Conservation (phyloP, 2,113 vertebrate species). For the Peromyscus californicus region DNA sequence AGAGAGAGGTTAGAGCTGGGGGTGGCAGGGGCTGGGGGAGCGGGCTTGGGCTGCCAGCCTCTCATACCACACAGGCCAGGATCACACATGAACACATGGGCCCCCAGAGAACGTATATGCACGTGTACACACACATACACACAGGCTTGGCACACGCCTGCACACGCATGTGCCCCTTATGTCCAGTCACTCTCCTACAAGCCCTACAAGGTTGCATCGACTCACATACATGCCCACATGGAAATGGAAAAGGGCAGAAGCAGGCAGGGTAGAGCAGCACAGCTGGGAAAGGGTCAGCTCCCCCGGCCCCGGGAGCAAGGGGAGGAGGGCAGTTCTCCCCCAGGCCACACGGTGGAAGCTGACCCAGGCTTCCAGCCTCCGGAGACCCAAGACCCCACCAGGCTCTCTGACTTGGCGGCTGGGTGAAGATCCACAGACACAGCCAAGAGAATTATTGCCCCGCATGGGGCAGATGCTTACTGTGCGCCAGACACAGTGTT, state of each 20-base stretch:
- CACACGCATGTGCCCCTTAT: constrained; percentile 20
- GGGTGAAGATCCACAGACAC: not conserved
- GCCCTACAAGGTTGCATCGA: not conserved
- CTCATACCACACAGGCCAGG: constrained; percentile 65
- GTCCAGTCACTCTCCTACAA: constrained; percentile 9
- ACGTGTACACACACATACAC: not conserved
- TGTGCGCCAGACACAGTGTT: constrained; percentile 23
- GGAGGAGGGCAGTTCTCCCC: not conserved
- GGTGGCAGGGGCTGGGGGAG: constrained; percentile 80
- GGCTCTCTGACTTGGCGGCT: not conserved
- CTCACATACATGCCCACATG: constrained; percentile 67
- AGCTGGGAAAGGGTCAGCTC: constrained; percentile 67
- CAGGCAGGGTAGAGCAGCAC: constrained; percentile 61
- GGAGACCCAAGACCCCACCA: not conserved
- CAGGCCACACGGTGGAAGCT: not conserved
- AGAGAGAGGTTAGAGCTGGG: constrained; percentile 84
- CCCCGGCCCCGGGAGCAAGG: not conserved
- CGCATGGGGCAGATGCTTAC: not conserved
- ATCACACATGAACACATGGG: constrained; percentile 22
- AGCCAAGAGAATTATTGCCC: constrained; percentile 3
- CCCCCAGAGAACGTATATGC: not conserved
- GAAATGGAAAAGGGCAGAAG: constrained; percentile 81
- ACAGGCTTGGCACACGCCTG: not conserved
- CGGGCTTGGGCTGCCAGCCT: constrained; percentile 81
- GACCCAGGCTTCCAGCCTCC: constrained; percentile 5